Evolutionary conservation across 2,888 invertebrate genomes (phyloP).

Genomic region (Lochmaea crataegi): DNA sequence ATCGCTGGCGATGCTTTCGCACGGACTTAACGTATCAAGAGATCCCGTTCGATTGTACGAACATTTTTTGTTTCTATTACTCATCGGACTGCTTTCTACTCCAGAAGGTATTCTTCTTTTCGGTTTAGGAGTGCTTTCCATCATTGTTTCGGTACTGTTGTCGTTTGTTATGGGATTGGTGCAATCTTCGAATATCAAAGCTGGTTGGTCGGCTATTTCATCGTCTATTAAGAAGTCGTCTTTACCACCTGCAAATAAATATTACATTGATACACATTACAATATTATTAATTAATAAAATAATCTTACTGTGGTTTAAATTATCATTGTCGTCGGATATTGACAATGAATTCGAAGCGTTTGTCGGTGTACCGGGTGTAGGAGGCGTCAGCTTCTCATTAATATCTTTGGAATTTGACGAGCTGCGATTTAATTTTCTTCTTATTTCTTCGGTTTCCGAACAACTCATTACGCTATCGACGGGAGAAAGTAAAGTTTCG

Average conservation of each 20-base stretch:
- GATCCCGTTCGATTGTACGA: constrained; percentile 70
- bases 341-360: constrained; percentile 80
- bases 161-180: constrained; percentile 52
- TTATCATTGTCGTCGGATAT: constrained; percentile 75
- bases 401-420: constrained; percentile 68
- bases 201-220: constrained; percentile 92
- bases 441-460: constrained; percentile 71
- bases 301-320: constrained; percentile 24
- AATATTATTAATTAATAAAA: neutral
- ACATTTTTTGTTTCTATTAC: constrained; percentile 53
- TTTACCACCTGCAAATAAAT: constrained; percentile 57
- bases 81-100: constrained; percentile 63
- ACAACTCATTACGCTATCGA: constrained; percentile 80
- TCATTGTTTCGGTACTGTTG: constrained; percentile 58
- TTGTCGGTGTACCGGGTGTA: constrained; percentile 81
- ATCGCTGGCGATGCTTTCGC: constrained; percentile 86
- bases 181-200: constrained; percentile 80
- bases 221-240: constrained; percentile 89
- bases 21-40: constrained; percentile 84
- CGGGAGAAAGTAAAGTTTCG: constrained; percentile 78
- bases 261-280: too few species aligned
- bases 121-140: constrained; percentile 62
- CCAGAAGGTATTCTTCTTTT: constrained; percentile 54
- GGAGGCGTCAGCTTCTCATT: constrained; percentile 65
- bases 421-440: constrained; percentile 56